phyloP scores from a whole-genome alignment of 2,113 vertebrate genomes.

The Seriola dumerili region DNA sequence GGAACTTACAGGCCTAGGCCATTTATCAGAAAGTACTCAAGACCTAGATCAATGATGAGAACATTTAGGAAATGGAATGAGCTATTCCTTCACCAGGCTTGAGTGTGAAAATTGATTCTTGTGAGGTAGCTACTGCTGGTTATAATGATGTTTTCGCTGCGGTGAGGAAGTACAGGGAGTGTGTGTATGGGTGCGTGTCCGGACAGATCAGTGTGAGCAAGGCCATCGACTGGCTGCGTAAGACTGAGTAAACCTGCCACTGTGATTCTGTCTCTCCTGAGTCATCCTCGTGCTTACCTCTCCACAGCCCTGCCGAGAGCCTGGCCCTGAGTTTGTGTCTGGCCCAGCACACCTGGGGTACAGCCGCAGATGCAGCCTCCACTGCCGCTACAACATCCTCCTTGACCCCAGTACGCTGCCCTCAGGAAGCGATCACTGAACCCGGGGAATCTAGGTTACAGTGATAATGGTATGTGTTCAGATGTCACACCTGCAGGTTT shows the following conservation, averaged over 20 bases:
- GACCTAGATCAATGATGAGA: slow-evolving; percentile 61
- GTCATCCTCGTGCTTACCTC: slow-evolving; percentile 41
- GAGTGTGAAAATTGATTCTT: slow-evolving; percentile 57
- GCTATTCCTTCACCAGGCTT: slow-evolving; percentile 29
- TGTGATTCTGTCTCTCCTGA: slow-evolving; percentile 56
- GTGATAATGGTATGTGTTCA: slow-evolving; percentile 50
- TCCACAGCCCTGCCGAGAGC: slow-evolving; percentile 45
- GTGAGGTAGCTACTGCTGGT: slow-evolving; percentile 32
- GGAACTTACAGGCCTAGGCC: background rate
- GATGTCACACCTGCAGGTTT: slow-evolving; percentile 56
- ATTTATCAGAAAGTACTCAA: slow-evolving; percentile 64
- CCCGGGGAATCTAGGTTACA: slow-evolving; percentile 39
- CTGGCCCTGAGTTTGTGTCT: slow-evolving; percentile 40
- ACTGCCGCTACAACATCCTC: slow-evolving; percentile 36
- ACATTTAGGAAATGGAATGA: slow-evolving; percentile 69
- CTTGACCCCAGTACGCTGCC: slow-evolving; percentile 60
- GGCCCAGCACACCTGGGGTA: slow-evolving; percentile 34
- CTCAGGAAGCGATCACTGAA: slow-evolving; percentile 53
- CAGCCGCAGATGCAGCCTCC: slow-evolving; percentile 18
- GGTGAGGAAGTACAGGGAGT: slow-evolving; percentile 16
- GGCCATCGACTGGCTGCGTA: slow-evolving; percentile 55
- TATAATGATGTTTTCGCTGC: slow-evolving; percentile 53
- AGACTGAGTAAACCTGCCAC: slow-evolving; percentile 62
- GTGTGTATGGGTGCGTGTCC: slow-evolving; percentile 11
- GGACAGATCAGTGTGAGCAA: slow-evolving; percentile 4